Conservation (phyloP, 1,140 invertebrate genomes). For the Orussus abietinus region DNA sequence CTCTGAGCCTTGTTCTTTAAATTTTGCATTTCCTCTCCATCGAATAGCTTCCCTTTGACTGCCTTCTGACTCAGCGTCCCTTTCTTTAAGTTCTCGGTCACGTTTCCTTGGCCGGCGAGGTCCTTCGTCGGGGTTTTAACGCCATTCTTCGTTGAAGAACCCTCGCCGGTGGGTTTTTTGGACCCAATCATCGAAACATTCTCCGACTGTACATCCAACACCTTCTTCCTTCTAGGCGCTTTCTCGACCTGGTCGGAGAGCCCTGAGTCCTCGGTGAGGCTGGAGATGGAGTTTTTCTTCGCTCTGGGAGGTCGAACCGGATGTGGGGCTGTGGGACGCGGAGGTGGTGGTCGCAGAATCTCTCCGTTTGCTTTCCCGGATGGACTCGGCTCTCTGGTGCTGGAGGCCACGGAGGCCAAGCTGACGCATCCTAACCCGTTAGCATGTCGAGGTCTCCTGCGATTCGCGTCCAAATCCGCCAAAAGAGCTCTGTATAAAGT, state of each 20-base stretch:
- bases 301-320: conserved; percentile 45
- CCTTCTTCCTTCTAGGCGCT: conserved; percentile 34
- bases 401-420: conserved; percentile 52
- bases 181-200: conserved; percentile 38
- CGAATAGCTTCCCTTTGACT: too few species aligned
- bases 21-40: neutral
- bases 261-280: conserved; percentile 35
- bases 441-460: conserved; percentile 58
- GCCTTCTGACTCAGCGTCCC: too few species aligned
- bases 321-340: conserved; percentile 18
- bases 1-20: conserved; percentile 12
- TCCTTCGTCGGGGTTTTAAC: too few species aligned
- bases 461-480: conserved; percentile 66
- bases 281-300: conserved; percentile 42
- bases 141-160: too few species aligned
- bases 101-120: too few species aligned
- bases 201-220: conserved; percentile 39
- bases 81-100: too few species aligned
- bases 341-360: conserved; percentile 14
- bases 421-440: conserved; percentile 70
- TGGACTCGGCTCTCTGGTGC: conserved; percentile 51
- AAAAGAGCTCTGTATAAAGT: conserved; percentile 83
- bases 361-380: conserved; percentile 32
- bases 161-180: conserved; percentile 16
- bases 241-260: conserved; percentile 23